phyloP scores from a whole-genome alignment of 2,888 invertebrate species.

The Ecdyonurus torrentis region DNA sequence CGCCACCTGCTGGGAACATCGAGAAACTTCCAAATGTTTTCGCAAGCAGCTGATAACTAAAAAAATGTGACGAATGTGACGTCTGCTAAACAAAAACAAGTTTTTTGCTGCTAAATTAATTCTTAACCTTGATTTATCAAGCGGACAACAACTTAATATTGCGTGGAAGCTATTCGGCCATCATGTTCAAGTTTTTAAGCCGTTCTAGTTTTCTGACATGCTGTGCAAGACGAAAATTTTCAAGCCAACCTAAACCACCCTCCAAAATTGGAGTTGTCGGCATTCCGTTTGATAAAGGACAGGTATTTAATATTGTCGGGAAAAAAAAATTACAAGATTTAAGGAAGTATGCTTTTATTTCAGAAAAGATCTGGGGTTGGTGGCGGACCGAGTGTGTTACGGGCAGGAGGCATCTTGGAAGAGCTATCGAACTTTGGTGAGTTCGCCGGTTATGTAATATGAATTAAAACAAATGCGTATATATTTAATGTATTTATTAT shows the following conservation, averaged over 20 bases:
- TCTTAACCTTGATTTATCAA: too few species aligned
- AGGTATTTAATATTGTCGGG: constrained; percentile 25
- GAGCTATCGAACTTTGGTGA: constrained; percentile 44
- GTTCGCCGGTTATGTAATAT: constrained; percentile 12
- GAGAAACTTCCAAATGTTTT: too few species aligned
- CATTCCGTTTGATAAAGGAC: constrained; percentile 67
- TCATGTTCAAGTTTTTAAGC: too few species aligned
- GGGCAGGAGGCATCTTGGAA: constrained; percentile 44
- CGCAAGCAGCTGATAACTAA: too few species aligned
- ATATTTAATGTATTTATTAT: too few species aligned
- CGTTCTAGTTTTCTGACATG: too few species aligned
- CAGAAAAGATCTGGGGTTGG: constrained; percentile 49
- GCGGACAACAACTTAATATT: too few species aligned
- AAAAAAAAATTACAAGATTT: constrained; percentile 5
- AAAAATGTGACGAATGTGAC: too few species aligned
- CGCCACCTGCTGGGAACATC: too few species aligned
- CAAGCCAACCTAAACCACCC: constrained; percentile 9
- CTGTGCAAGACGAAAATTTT: not conserved
- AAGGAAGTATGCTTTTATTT: constrained; percentile 6
- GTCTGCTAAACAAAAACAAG: too few species aligned
- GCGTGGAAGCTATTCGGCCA: too few species aligned
- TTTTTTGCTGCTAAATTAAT: too few species aligned
- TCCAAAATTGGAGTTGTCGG: constrained; percentile 52
- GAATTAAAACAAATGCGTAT: constrained; percentile 3
- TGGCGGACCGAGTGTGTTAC: constrained; percentile 46